Base-by-base conservation (phyloP, 2,113 vertebrate species). In the Sinosuthora webbiana region DNA sequence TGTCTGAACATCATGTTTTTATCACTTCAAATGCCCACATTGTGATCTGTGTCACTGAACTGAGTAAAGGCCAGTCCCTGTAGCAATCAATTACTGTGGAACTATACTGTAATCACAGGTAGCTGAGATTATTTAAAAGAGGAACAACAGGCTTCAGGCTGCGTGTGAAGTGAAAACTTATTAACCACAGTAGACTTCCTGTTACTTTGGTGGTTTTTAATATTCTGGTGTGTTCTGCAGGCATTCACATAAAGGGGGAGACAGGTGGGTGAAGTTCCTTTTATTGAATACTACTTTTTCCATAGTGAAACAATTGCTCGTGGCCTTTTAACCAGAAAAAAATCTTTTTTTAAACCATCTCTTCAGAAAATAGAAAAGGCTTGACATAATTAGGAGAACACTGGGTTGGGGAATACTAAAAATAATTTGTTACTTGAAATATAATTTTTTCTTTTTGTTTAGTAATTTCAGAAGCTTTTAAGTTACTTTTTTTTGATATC, bases 211-310 rank as follows among this genome's bases (percentile, higher is more conserved):
- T 87, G 17, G 1, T 9, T 71, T 63, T 67, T 55, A 74, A 23
- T 86, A 6, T 25, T 62, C n/a, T 49, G 39, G 4, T 68, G 24
- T 83, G 21, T 76, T 76, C 35, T 76, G 13, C 41, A 68, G 30
- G 15, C 11, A 5, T 64, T 91, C 11, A 17, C 13, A 28, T 11
- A 11, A 15, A 28, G 7, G 0, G 7, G 3, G 2, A 39, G 35
- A 20, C 21, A 68, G 30, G 15, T 60, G 3, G 37, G 4, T 77
- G 37, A 87, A 81, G 13, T 53, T 83, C 10, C 21, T 59, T 65
- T 45, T 53, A 35, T 53, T 69, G 71, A 68, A 21, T 55, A 10
- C 17, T 64, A 2, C 31, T 22, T 37, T 39, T 79, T 69, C 49
- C 3, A 3, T 10, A 42, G 39, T 45, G 33, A 76, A 80, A 35